These are phyloP conservation scores for Struthio camelus DNA, from an alignment of 2,113 vertebrate species.

Conservation along the genomic window DNA sequence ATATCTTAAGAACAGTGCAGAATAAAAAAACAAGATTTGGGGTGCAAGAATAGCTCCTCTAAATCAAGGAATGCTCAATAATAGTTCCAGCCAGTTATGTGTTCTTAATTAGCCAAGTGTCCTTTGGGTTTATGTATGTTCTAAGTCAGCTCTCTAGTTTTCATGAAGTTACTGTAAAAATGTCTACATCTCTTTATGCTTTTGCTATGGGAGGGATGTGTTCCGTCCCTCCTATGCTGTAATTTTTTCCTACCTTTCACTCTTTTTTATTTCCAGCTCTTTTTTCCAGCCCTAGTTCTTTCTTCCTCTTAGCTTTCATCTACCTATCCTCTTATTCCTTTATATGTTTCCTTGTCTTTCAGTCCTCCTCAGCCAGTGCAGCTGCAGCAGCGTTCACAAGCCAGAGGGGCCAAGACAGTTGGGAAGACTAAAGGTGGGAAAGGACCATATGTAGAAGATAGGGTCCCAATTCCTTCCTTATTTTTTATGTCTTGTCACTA, in stretches of 20 bases:
- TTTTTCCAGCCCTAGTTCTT: background rate
- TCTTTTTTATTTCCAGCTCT: background rate
- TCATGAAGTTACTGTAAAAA: background rate
- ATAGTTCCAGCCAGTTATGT: background rate
- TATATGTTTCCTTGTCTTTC: background rate
- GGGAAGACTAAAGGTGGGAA: background rate
- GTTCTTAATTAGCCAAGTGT: background rate
- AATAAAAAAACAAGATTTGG: background rate
- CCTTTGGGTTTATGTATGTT: background rate
- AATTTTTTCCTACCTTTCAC: background rate
- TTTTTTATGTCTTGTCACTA: background rate
- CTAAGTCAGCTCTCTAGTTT: background rate
- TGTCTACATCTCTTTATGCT: background rate
- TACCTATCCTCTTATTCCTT: background rate
- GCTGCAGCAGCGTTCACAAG: background rate
- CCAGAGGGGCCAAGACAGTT: background rate
- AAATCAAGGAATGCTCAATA: background rate
- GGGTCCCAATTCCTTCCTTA: background rate
- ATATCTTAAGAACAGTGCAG: background rate
- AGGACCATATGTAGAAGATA: background rate
- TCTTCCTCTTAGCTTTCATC: background rate
- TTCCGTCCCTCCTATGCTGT: background rate
- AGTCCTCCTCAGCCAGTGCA: background rate
- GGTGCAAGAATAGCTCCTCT: background rate
- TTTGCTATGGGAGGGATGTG: background rate